phyloP scores from a whole-genome alignment of 2,888 invertebrate species.

The Amphipyra tragopoginis region DNA sequence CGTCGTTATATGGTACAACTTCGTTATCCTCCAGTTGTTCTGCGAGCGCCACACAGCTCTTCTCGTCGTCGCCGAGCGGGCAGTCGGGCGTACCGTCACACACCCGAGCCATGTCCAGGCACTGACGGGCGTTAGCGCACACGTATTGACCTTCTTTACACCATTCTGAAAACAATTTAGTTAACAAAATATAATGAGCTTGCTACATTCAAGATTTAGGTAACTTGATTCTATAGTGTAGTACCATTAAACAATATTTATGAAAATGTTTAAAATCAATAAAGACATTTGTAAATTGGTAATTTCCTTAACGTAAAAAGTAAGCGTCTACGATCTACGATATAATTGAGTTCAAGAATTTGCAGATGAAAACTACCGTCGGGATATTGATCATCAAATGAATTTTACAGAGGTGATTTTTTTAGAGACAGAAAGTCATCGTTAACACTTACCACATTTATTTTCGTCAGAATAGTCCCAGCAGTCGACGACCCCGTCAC shows the following conservation, averaged over 20 bases:
- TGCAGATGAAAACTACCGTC: too few relatives aligned
- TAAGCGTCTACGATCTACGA: too few relatives aligned
- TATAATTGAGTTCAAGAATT: too few relatives aligned
- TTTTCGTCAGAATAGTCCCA: constrained; percentile 95
- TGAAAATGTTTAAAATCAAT: too few relatives aligned
- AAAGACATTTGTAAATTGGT: too few relatives aligned
- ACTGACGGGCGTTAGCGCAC: constrained; percentile 93
- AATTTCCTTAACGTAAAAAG: too few relatives aligned
- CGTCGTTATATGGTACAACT: constrained; percentile 90
- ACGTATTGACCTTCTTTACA: constrained; percentile 93
- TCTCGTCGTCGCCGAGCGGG: constrained; percentile 93
- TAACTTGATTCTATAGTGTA: too few relatives aligned
- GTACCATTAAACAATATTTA: too few relatives aligned
- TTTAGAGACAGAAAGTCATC: too few relatives aligned
- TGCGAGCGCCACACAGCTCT: constrained; percentile 92
- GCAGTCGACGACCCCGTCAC: constrained; percentile 94
- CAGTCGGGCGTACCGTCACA: constrained; percentile 93
- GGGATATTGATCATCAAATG: too few relatives aligned
- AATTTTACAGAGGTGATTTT: too few relatives aligned
- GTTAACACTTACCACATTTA: constrained; percentile 91
- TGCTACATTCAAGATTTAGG: too few relatives aligned
- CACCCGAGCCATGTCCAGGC: constrained; percentile 91
- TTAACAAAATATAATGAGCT: not conserved
- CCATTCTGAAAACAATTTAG: constrained; percentile 90
- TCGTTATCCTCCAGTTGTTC: constrained; percentile 89